These are phyloP conservation scores for Pachyseris speciosa DNA, from an alignment of 64 coral and sea anemone species.

Conservation along the genomic window DNA sequence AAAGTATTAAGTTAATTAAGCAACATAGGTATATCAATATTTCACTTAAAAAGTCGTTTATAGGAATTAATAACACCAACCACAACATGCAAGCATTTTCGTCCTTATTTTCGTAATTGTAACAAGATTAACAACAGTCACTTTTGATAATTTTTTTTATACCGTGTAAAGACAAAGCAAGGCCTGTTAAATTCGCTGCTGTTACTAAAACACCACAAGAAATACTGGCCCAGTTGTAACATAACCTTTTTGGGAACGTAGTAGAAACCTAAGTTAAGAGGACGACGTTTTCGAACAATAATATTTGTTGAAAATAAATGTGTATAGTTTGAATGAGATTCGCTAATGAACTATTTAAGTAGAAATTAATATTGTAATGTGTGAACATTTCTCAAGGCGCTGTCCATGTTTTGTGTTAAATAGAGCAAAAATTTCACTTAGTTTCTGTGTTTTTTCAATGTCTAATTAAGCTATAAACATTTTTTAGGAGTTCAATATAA, in stretches of 20 bases:
- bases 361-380: conserved; percentile 8
- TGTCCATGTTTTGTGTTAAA: neutral
- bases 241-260: neutral
- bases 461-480: neutral
- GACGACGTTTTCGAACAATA: neutral
- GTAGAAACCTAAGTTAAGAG: conserved; percentile 6
- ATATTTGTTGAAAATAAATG: conserved; percentile 15
- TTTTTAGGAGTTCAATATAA: conserved; percentile 31
- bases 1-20: neutral
- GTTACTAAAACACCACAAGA: neutral
- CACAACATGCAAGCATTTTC: conserved; percentile 10
- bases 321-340: conserved; percentile 9
- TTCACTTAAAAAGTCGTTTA: neutral
- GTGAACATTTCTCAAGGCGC: neutral
- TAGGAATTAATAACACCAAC: neutral
- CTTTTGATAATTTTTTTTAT: conserved; percentile 13
- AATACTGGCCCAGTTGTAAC: neutral
- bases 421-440: neutral
- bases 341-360: conserved; percentile 29
- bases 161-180: neutral
- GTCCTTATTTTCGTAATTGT: neutral
- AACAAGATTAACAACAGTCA: neutral
- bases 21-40: neutral
- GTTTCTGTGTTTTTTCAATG: neutral
- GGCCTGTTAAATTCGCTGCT: neutral